phyloP scores from a whole-genome alignment of 2,888 invertebrate species.

The Parochlus steinenii region DNA sequence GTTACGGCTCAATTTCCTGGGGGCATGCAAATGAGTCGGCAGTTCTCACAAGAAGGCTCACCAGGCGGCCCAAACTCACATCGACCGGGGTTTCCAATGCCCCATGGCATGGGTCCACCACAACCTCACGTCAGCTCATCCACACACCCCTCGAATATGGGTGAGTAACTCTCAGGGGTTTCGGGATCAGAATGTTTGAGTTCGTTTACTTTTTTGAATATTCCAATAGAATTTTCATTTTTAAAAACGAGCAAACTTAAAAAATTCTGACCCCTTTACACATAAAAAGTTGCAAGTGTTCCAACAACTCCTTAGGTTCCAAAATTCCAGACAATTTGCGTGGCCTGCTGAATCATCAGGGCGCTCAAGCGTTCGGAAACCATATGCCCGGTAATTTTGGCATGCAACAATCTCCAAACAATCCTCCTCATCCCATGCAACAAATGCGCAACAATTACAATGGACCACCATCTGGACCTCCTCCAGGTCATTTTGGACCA shows the following conservation, averaged over 20 bases:
- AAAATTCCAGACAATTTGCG: constrained; percentile 16
- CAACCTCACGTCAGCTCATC: constrained; percentile 47
- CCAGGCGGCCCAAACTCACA: constrained; percentile 22
- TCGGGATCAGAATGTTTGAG: too few relatives aligned
- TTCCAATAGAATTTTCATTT: too few relatives aligned
- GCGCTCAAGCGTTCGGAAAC: constrained; percentile 14
- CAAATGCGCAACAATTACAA: constrained; percentile 9
- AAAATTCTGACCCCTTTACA: too few relatives aligned
- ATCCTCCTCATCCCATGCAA: constrained; percentile 5
- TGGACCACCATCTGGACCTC: background rate
- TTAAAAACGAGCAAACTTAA: too few relatives aligned
- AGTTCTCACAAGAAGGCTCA: constrained; percentile 25
- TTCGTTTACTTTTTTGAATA: too few relatives aligned
- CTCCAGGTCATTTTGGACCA: constrained; percentile 1
- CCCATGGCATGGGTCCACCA: constrained; percentile 23
- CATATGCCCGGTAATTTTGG: background rate
- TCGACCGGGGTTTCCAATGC: constrained; percentile 14
- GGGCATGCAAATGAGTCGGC: constrained; percentile 27
- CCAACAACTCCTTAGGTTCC: background rate
- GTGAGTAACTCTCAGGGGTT: too few relatives aligned
- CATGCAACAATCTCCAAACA: constrained; percentile 3
- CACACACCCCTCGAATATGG: constrained; percentile 46
- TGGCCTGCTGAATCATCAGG: constrained; percentile 30
- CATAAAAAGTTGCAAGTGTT: too few relatives aligned
- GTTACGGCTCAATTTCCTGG: constrained; percentile 23